A percentile compares a stretch with the other conserved stretches of the same genome.
These are phyloP conservation scores for Catocala fraxini DNA, from an alignment of 2,888 invertebrate species.

Conservation along the genomic window DNA sequence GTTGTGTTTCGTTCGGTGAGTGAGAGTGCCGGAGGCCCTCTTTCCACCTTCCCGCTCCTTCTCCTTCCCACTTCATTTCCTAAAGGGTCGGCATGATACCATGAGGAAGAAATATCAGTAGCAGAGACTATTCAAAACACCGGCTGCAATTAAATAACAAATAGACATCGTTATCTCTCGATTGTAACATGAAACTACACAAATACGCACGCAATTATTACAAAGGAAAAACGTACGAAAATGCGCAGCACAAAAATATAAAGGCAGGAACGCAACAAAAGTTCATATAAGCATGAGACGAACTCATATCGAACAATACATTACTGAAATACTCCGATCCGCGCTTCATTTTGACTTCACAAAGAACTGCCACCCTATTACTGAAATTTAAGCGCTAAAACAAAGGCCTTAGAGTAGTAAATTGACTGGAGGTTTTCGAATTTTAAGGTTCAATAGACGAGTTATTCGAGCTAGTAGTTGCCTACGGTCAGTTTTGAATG, in stretches of 20 bases:
- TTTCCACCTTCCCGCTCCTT: too few relatives aligned
- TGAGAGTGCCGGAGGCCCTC: too few relatives aligned
- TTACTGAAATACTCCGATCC: slow-evolving; percentile 39
- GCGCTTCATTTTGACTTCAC: slow-evolving; percentile 25
- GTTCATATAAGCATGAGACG: slow-evolving; percentile 44
- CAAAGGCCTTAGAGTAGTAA: background rate
- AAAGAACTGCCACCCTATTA: background rate
- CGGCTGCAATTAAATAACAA: background rate
- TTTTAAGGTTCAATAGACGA: slow-evolving; percentile 43
- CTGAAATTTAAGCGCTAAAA: slow-evolving; percentile 8
- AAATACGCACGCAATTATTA: slow-evolving; percentile 21
- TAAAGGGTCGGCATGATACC: too few relatives aligned
- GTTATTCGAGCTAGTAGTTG: slow-evolving; percentile 31
- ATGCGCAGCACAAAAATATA: slow-evolving; percentile 40
- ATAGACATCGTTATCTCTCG: background rate
- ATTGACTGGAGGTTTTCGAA: slow-evolving; percentile 6
- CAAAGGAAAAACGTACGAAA: slow-evolving; percentile 34
- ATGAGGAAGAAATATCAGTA: too few relatives aligned
- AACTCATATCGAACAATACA: slow-evolving; percentile 56
- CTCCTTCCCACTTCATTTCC: too few relatives aligned
- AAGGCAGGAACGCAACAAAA: slow-evolving; percentile 38
- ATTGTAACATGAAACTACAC: background rate
- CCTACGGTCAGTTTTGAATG: slow-evolving; percentile 59
- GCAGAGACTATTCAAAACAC: too few relatives aligned
- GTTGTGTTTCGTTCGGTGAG: too few relatives aligned